Evolutionary conservation across 2,797 vertebrate species (phyloP).

Genomic region (Hipposideros larvatus): DNA sequence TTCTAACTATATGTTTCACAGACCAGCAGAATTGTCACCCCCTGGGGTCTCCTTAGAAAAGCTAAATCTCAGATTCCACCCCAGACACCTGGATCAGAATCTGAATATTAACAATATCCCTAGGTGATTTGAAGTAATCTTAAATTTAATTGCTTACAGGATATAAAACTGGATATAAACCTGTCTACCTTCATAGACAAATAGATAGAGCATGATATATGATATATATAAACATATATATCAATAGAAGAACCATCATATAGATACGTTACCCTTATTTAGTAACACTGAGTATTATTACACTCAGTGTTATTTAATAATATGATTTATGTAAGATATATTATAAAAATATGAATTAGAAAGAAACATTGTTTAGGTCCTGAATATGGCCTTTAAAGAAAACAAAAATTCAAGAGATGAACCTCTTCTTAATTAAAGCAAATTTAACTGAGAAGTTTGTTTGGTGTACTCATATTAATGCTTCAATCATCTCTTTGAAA

Average conservation of each 20-base stretch:
- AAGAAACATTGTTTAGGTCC: neutral
- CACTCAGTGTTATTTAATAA: neutral
- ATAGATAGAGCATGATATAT: neutral
- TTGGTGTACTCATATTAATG: neutral
- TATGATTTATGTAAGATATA: neutral
- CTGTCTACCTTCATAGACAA: neutral
- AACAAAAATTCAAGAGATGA: conserved; percentile 6
- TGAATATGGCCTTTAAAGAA: neutral
- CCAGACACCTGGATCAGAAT: neutral
- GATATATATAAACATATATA: neutral
- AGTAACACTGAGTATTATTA: neutral
- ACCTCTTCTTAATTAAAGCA: conserved; percentile 60
- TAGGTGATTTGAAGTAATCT: neutral
- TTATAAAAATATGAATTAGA: neutral
- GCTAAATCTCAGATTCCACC: neutral
- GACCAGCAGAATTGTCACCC: neutral
- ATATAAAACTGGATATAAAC: neutral
- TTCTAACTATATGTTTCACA: neutral
- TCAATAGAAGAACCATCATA: neutral
- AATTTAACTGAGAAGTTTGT: neutral
- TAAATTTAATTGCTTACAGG: neutral
- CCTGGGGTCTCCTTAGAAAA: neutral
- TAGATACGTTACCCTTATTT: neutral
- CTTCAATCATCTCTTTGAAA: conserved; percentile 21
- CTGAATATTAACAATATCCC: neutral